Conservation (phyloP, 64 coral and sea anemone genomes). For the Montipora capricornis region DNA sequence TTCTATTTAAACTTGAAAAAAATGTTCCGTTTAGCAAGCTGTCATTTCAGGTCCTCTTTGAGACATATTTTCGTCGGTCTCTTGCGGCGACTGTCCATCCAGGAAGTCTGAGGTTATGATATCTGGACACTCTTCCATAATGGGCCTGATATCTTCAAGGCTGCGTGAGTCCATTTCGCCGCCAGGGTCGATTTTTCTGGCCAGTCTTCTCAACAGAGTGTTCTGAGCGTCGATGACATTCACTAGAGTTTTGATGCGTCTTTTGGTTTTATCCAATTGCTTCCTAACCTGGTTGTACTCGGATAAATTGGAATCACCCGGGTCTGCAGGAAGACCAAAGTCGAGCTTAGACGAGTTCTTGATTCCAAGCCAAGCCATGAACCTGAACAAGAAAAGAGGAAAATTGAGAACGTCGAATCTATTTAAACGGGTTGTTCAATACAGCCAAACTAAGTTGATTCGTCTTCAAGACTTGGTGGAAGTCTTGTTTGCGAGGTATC, state of each 20-base stretch:
- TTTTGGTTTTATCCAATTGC: constrained; percentile 67
- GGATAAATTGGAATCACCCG: not conserved
- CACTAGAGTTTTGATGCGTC: constrained; percentile 46
- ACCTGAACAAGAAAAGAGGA: not conserved
- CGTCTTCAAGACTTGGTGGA: no score
- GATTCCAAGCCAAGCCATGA: not conserved
- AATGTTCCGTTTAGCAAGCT: not conserved
- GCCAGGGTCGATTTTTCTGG: constrained; percentile 51
- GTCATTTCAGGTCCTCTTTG: not conserved
- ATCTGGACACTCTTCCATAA: not conserved
- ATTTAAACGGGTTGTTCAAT: not conserved
- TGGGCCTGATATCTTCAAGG: not conserved
- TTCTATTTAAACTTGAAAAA: no score
- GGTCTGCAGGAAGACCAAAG: constrained; percentile 6
- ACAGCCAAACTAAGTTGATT: no score
- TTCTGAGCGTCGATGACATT: constrained; percentile 38
- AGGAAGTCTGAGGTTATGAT: not conserved
- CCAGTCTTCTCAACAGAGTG: constrained; percentile 26
- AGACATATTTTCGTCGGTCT: not conserved
- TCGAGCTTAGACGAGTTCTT: not conserved
- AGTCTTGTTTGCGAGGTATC: no score
- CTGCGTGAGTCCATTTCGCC: not conserved
- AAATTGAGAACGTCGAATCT: not conserved
- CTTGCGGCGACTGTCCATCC: not conserved
- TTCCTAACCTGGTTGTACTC: constrained; percentile 17